A percentile compares a stretch with the other conserved stretches of the same genome.
Evolutionary conservation across 2,888 invertebrate genomes (phyloP).

Genomic region (Sesamia inferens): DNA sequence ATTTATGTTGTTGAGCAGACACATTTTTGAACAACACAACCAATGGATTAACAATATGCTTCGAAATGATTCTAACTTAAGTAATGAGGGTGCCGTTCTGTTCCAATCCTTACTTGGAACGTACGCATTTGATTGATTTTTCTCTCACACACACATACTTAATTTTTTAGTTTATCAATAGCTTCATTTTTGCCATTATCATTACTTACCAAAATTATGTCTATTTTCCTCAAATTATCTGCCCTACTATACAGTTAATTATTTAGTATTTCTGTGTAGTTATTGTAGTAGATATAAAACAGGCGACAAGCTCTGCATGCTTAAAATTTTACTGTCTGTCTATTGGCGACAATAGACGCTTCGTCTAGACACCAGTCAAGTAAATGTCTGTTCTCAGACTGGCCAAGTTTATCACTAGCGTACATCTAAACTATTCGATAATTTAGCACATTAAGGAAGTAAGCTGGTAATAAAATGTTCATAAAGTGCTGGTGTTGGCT

Average conservation of each 20-base stretch:
- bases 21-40: too few species aligned
- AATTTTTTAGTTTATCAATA: too few species aligned
- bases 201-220: neutral
- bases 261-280: neutral
- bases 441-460: conserved; percentile 31
- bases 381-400: conserved; percentile 22
- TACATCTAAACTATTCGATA: conserved; percentile 21
- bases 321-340: conserved; percentile 2
- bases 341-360: conserved; percentile 29
- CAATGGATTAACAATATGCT: too few species aligned
- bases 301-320: conserved; percentile 2
- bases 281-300: conserved; percentile 8
- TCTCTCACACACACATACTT: neutral
- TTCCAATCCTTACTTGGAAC: neutral
- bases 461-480: conserved; percentile 37
- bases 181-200: neutral
- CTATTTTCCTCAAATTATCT: neutral
- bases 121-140: neutral
- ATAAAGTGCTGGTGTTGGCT: conserved; percentile 24
- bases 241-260: conserved; percentile 11
- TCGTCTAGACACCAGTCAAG: conserved; percentile 30
- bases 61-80: too few species aligned
- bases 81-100: too few species aligned
- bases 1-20: too few species aligned
- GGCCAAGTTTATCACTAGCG: conserved; percentile 15